Base-by-base conservation (phyloP, 1,140 invertebrate species). In the Megalonaias nervosa region DNA sequence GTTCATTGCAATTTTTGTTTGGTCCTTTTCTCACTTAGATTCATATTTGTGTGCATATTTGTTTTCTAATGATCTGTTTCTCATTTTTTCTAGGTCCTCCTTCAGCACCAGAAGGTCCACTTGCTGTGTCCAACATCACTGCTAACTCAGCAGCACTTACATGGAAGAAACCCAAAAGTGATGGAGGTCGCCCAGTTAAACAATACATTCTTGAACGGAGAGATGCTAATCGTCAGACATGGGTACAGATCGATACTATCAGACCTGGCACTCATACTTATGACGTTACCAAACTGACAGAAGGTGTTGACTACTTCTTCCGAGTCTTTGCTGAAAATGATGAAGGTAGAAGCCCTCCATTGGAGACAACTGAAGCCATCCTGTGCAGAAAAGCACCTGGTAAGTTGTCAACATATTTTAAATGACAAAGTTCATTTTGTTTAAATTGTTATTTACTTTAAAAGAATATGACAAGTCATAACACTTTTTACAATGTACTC, bases 181-280 rank as follows among this genome's bases (percentile, higher is more conserved):
- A 99, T 89, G 98, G 98, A 74, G 98, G 98, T 70, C 94, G 96
- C 38, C 97, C 97, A 85, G 96, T 99, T 81, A 96, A 96, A 88
- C 97, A 97, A 15, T 99, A 99, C 89, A 94, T 98, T 74, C 92
- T 99, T 78, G 95, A 99, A 91, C 95, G 97, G 91, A 95, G 96
- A 58, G 89, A 91, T 65, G 81, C 81, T 26, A 87, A 86, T 75
- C 82, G 87, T 55, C 77, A 83, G 26, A 78, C 82, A 13, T 91
- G 88, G 88, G 58, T 72, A 31, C 81, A 84, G 67, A 76, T 86
- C 16, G 85, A 86, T 59, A 83, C 81, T 58, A 82, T 85, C 0
- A 82, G 81, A 71, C 78, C 80, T 19, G 76, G 31, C 17, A 75
- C 56, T 21, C 77, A 65, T 26, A 82, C 82, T 15, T 82, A 74